Percentiles rank a stretch among this genome's conserved stretches.
These are phyloP conservation scores for Rapana venosa DNA, from an alignment of 2,888 invertebrate species.

Conservation along the genomic window DNA sequence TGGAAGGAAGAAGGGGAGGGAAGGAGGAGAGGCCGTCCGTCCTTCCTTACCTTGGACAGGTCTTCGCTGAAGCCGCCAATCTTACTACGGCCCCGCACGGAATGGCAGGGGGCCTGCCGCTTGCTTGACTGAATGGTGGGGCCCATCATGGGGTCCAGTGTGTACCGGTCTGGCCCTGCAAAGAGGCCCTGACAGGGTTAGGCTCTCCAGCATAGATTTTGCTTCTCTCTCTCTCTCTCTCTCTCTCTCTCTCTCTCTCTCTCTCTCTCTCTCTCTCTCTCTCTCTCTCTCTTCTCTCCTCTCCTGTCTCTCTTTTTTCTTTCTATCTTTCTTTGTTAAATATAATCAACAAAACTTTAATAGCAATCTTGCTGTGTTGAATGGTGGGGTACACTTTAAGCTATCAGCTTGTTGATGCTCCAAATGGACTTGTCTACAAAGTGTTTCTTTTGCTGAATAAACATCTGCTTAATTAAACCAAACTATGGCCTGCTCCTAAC, in stretches of 20 bases:
- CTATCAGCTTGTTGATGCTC: no score
- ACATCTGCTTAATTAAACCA: no score
- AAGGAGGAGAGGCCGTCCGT: no score
- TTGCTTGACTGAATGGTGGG: slow-evolving; percentile 74
- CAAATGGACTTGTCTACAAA: no score
- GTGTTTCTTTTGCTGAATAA: no score
- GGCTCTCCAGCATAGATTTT: neutral
- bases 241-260: neutral
- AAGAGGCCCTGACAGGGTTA: neutral
- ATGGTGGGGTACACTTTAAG: no score
- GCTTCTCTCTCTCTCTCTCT: neutral
- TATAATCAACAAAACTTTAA: no score
- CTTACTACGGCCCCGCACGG: slow-evolving; percentile 91
- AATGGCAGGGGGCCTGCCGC: slow-evolving; percentile 86
- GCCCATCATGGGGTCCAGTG: slow-evolving; percentile 71
- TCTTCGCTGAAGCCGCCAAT: slow-evolving; percentile 73
- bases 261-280: neutral
- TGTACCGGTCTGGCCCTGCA: slow-evolving; percentile 73
- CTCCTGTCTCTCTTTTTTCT: neutral
- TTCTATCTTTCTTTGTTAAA: neutral
- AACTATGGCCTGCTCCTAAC: no score
- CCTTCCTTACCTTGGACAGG: slow-evolving; percentile 44
- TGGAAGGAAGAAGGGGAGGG: no score
- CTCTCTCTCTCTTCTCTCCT: neutral
- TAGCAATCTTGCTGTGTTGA: no score